Base-by-base conservation (phyloP, 2,888 invertebrate genomes). In the Mimachlamys varia region DNA sequence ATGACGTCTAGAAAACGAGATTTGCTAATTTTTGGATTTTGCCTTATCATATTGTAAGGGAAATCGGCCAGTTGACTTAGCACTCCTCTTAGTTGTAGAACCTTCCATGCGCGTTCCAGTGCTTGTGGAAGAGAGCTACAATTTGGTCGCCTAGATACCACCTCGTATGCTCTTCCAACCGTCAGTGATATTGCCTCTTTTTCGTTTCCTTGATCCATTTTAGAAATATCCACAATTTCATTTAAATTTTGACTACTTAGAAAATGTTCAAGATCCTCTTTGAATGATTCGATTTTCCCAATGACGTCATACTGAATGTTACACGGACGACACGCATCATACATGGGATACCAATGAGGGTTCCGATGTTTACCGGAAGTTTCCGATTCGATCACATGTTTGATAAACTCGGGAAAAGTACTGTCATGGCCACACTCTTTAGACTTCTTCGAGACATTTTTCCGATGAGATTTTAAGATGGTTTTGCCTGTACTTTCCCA, bases 281-380 rank as follows among this genome's bases (percentile, higher is more conserved):
- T 88, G 38, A 93, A 88, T 15, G 93, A 90, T 89, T 94, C 94
- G 17, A 94, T 88, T 58, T 93, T 92, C 5, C 93, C 94, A 1
- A 93, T 92, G 53, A 92, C 92, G 53, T 92, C 92, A 88, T 93
- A 94, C 13, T 87, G 50, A 22, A 88, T 19, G 4, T 88, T 27
- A 37, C 94, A 94, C 50, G 92, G 90, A 0, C 88, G 38, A 62
- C 94, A 94, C 13, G 92, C 92, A 15, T 92, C 91, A 62, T 91
- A 91, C 12, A 92, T 92, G 0, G 94, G 94, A 0, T 92, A 58
- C 90, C 93, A 94, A 44, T 94, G 94, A 0, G 87, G 88, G 87
- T 94, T 90, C 19, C 90, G 58, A 22, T 90, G 50, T 22, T 55
- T 17, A 7, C 90, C 90, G 2, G 90, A 87, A 19, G 19, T 90